These are phyloP conservation scores for Psilanteris sp. DNA, from an alignment of 1,140 invertebrate genomes.

Conservation along the genomic window DNA sequence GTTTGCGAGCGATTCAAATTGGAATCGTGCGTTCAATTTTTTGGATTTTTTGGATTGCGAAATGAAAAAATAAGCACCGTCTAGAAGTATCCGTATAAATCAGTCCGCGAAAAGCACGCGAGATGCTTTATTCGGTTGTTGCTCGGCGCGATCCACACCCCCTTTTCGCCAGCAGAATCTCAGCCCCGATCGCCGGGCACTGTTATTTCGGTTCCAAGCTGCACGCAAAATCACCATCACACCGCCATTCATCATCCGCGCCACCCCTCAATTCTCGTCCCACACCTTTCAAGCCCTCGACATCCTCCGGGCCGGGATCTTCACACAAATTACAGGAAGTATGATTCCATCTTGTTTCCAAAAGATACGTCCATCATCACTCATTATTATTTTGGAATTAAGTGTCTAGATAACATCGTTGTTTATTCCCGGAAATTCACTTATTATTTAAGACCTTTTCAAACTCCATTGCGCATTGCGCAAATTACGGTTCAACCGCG, in stretches of 20 bases:
- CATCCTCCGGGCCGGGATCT: slow-evolving; percentile 33
- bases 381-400: slow-evolving; percentile 34
- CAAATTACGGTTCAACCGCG: too few species aligned
- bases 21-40: too few species aligned
- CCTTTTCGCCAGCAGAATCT: slow-evolving; percentile 36
- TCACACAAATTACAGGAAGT: slow-evolving; percentile 62
- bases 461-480: too few species aligned
- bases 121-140: slow-evolving; percentile 67
- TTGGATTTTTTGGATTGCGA: too few species aligned
- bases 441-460: too few species aligned
- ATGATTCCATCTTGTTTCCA: slow-evolving; percentile 38
- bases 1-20: too few species aligned
- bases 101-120: slow-evolving; percentile 53
- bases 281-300: slow-evolving; percentile 58
- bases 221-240: slow-evolving; percentile 78
- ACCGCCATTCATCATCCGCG: slow-evolving; percentile 77
- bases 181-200: slow-evolving; percentile 44
- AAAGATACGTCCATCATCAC: slow-evolving; percentile 60
- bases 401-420: slow-evolving; percentile 14
- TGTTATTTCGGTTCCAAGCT: slow-evolving; percentile 64
- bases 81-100: slow-evolving; percentile 65
- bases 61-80: too few species aligned
- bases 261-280: slow-evolving; percentile 62
- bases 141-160: slow-evolving; percentile 29
- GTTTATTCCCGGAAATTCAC: slow-evolving; percentile 25